Evolutionary conservation across 2,888 invertebrate genomes (phyloP).

Genomic region (Helobdella robusta): DNA sequence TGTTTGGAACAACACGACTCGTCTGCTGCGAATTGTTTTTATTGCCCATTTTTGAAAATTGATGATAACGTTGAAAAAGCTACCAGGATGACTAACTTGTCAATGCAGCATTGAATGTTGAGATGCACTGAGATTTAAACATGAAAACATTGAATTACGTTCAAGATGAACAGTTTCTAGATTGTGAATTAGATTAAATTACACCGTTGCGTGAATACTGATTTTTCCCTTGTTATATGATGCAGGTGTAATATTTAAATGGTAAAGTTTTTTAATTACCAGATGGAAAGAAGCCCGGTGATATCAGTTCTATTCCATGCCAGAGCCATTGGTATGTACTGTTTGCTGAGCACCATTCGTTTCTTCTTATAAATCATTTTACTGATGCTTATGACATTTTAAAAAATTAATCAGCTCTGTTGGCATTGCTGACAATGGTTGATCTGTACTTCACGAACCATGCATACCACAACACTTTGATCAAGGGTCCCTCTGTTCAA

Average conservation of each 20-base stretch:
- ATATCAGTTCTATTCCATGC: slow-evolving; percentile 90
- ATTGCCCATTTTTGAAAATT: no score
- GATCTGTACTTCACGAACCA: slow-evolving; percentile 83
- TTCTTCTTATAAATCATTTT: not conserved
- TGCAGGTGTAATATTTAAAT: not conserved
- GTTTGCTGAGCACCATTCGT: not conserved
- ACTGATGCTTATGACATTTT: not conserved
- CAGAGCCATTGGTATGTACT: slow-evolving; percentile 65
- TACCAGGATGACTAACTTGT: no score
- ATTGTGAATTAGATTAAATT: no score
- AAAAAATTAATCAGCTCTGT: slow-evolving; percentile 26
- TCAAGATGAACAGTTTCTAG: no score
- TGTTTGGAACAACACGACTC: no score
- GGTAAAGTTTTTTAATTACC: slow-evolving; percentile 38
- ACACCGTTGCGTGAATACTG: no score
- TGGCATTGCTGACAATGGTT: slow-evolving; percentile 68
- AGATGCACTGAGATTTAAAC: no score
- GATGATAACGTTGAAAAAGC: no score
- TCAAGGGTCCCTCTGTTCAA: slow-evolving; percentile 91
- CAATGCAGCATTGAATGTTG: no score
- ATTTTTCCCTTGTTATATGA: no score
- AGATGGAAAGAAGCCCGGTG: slow-evolving; percentile 98
- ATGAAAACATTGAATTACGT: no score
- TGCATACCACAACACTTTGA: slow-evolving; percentile 82
- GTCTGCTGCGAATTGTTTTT: no score